Evolutionary conservation across 2,797 vertebrate species (phyloP).

Genomic region (Anguilla marmorata): DNA sequence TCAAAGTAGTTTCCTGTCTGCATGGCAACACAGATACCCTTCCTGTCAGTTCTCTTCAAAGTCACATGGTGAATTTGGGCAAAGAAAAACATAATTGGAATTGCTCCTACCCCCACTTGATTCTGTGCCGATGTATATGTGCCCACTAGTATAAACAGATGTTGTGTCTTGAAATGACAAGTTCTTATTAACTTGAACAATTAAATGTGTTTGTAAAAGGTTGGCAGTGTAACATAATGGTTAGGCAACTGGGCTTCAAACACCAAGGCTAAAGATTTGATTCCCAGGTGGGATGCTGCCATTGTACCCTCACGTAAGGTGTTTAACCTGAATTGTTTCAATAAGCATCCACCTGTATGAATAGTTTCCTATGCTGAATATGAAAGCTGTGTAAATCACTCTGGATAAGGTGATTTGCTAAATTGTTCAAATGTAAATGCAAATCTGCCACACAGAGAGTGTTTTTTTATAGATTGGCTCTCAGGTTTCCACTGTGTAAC

Average conservation of each 20-base stretch:
- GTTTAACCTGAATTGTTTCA: neutral
- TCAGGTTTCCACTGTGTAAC: neutral
- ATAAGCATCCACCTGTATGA: neutral
- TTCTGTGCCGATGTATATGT: neutral
- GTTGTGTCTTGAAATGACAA: neutral
- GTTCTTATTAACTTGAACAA: neutral
- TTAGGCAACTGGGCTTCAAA: neutral
- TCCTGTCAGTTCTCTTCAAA: conserved; percentile 48
- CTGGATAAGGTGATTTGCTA: neutral
- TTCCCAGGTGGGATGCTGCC: neutral
- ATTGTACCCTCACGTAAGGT: neutral
- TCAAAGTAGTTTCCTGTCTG: conserved; percentile 39
- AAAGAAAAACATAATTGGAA: neutral
- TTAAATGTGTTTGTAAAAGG: neutral
- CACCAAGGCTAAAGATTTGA: neutral
- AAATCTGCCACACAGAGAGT: neutral
- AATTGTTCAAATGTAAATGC: neutral
- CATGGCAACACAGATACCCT: conserved; percentile 39
- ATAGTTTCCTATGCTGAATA: neutral
- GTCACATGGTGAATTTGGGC: conserved; percentile 19
- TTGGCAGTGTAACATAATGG: neutral
- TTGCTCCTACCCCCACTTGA: neutral
- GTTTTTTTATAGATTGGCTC: neutral
- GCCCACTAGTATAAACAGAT: neutral
- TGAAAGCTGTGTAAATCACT: neutral